phyloP scores from a whole-genome alignment of 2,113 vertebrate genomes.

The Syngnathus scovelli region DNA sequence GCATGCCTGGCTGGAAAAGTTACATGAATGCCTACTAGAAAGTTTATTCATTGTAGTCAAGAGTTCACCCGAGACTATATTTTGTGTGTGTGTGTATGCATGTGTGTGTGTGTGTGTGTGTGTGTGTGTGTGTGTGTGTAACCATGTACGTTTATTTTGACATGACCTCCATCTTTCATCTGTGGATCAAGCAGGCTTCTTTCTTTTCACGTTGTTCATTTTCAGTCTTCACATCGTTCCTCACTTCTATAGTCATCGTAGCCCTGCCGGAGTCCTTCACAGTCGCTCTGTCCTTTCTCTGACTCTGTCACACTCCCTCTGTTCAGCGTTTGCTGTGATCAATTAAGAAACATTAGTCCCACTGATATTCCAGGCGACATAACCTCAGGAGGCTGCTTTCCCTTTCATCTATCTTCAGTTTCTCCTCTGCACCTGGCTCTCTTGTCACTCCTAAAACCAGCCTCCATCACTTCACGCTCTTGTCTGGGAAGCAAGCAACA shows the following conservation, averaged over 20 bases:
- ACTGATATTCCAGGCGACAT: constrained; percentile 62
- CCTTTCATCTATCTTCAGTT: constrained; percentile 46
- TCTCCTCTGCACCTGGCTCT: constrained; percentile 49
- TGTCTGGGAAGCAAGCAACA: constrained; percentile 33
- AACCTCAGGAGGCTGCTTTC: constrained; percentile 51
- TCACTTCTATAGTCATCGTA: constrained; percentile 12
- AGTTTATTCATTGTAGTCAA: constrained; percentile 57
- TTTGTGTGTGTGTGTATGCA: no score
- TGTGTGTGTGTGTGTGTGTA: constrained; percentile 19
- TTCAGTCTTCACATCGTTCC: constrained; percentile 23
- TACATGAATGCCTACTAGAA: constrained; percentile 57
- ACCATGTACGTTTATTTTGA: constrained; percentile 21
- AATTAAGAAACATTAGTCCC: constrained; percentile 68
- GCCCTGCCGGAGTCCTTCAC: constrained; percentile 37
- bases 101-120: constrained; percentile 19
- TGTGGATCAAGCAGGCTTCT: constrained; percentile 22
- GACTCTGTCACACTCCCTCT: constrained; percentile 47
- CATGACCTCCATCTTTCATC: constrained; percentile 42
- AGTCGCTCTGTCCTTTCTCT: constrained; percentile 34
- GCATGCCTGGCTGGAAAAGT: constrained; percentile 57
- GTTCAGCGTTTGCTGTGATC: constrained; percentile 52
- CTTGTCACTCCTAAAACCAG: constrained; percentile 39
- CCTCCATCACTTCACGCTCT: constrained; percentile 5
- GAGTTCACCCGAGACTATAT: constrained; percentile 39
- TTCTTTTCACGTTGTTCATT: constrained; percentile 1